These are phyloP conservation scores for Gymnobelideus leadbeateri DNA, from an alignment of 2,113 vertebrate species.

Conservation along the genomic window DNA sequence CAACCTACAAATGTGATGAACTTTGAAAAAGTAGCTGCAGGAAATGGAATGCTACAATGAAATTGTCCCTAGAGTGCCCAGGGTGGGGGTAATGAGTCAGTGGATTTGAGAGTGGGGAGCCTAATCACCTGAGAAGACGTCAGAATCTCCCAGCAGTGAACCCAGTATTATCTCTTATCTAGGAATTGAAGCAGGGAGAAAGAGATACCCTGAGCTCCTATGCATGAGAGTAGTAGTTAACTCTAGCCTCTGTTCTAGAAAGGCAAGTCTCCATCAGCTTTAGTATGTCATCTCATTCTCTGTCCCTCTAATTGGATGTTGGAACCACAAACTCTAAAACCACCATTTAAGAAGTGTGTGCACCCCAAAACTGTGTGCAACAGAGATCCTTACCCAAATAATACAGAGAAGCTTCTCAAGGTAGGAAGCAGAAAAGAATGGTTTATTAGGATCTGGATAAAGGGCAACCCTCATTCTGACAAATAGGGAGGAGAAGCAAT, in stretches of 20 bases:
- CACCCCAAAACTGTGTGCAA: no score
- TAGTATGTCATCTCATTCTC: background rate
- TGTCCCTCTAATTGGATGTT: no score
- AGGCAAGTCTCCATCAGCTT: background rate
- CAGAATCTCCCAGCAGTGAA: background rate
- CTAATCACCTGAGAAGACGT: background rate
- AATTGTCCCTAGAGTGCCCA: background rate
- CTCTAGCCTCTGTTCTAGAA: background rate
- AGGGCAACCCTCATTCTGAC: no score
- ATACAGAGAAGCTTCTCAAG: no score
- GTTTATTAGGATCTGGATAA: no score
- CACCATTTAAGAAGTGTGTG: no score
- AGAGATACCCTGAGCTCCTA: background rate
- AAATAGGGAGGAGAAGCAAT: no score
- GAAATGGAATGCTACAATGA: background rate
- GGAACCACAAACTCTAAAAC: no score
- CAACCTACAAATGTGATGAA: background rate
- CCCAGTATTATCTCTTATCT: background rate
- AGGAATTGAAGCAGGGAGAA: background rate
- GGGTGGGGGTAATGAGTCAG: background rate
- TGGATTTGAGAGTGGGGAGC: background rate
- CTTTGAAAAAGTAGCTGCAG: background rate
- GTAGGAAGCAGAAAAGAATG: no score
- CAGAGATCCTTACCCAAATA: no score
- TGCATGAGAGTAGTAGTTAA: background rate